Base-by-base conservation (phyloP, 2,797 vertebrate species). In the Anguilla marmorata region DNA sequence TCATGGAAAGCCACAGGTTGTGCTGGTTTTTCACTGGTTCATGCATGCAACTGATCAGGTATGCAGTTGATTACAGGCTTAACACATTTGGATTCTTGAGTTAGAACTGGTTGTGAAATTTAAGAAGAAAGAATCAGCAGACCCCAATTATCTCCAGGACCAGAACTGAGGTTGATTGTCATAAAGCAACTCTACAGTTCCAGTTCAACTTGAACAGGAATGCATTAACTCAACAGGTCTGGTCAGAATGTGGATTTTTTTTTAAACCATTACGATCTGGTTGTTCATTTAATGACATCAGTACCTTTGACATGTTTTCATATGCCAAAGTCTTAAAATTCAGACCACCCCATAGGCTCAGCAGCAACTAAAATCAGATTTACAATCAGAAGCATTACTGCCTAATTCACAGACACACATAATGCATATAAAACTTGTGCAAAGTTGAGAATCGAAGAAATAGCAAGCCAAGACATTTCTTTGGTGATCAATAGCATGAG, bases 401-500 rank as follows among this genome's bases (percentile, higher is more conserved):
- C 30, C 24, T 9, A 2, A 82, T 50, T 82, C 45, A 50, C 79
- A 82, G 19, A 82, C 45, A 48, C 45, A 48, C 79, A 76, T 33
- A 48, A 9, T 50, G 41, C 37, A 21, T 14, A n/a, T 50, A 48
- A 33, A 69, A 86, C 2, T 37, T 63, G 37, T 69, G 27, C 84
- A 60, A 60, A 27, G 27, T 48, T 14, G 41, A 33, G 27, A 37
- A 85, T 85, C 84, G 60, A 27, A 27, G 0, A 58, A 56, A 37
- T 58, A 85, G 41, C 74, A 76, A 74, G n/a, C 9, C n/a, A 6
- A 79, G 45, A n/a, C 7, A 56, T 30, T 9, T 85, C 87, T 88
- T 88, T 85, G 87, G 87, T 37, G 76, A 85, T 37, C 37, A 74
- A 74, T 48, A 19, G 24, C 72, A 82, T 16, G 33, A 66, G 19